phyloP scores from a whole-genome alignment of 2,888 invertebrate genomes.

The Stenurella melanura region DNA sequence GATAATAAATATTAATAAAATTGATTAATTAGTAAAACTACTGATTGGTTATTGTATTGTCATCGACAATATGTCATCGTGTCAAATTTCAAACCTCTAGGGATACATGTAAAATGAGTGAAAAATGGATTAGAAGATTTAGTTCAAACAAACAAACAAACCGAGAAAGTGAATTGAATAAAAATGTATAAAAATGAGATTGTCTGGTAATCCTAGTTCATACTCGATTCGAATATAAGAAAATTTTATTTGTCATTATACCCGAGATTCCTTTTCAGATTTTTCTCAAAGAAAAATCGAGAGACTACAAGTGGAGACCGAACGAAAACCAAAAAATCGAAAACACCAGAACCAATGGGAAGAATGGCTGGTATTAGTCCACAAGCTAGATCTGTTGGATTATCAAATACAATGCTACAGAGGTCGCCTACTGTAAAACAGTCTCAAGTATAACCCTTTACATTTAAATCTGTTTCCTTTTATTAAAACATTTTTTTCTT shows the following conservation, averaged over 20 bases:
- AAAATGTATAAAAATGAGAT: not conserved
- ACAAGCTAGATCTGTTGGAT: slow-evolving; percentile 71
- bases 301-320: slow-evolving; percentile 82
- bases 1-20: too few relatives aligned
- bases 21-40: too few relatives aligned
- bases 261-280: slow-evolving; percentile 74
- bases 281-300: slow-evolving; percentile 87
- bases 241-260: slow-evolving; percentile 10
- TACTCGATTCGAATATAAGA: not conserved
- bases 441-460: slow-evolving; percentile 64
- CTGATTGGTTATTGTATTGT: too few relatives aligned
- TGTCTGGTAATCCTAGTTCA: not conserved
- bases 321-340: slow-evolving; percentile 79
- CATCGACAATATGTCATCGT: too few relatives aligned
- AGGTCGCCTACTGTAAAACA: slow-evolving; percentile 74
- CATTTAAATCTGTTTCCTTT: not conserved
- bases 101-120: too few relatives aligned
- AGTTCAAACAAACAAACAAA: too few relatives aligned
- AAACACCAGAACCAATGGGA: slow-evolving; percentile 80
- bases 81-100: too few relatives aligned
- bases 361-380: slow-evolving; percentile 59
- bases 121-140: too few relatives aligned
- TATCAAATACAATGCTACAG: slow-evolving; percentile 71
- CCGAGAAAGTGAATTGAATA: too few relatives aligned
- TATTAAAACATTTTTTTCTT: slow-evolving; percentile 52